Conservation (phyloP, 2,797 vertebrate genomes). For the Myotis pilosus region DNA sequence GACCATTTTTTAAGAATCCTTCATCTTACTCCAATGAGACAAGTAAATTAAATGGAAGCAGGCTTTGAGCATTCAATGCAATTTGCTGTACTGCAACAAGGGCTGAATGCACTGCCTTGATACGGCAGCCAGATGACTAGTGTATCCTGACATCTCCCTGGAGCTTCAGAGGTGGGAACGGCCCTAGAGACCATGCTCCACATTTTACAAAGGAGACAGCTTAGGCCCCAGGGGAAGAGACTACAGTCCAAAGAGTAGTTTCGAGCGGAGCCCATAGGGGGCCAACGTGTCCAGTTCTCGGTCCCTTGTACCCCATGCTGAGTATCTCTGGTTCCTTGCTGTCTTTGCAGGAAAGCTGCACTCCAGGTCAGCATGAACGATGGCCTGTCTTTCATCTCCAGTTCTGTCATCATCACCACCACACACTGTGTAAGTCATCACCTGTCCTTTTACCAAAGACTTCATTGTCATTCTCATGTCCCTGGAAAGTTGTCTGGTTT, state of each 20-base stretch:
- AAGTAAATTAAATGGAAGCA: neutral
- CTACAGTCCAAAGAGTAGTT: neutral
- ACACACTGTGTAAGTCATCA: constrained; percentile 94
- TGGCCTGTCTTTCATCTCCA: constrained; percentile 98
- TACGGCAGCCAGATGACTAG: no score
- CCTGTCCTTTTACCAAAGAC: neutral
- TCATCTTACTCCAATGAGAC: neutral
- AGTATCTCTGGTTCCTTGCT: neutral
- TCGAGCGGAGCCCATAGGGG: neutral
- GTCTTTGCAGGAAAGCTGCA: constrained; percentile 90
- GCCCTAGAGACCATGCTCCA: neutral
- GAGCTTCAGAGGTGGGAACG: neutral
- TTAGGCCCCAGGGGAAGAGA: neutral
- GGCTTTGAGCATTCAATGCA: neutral
- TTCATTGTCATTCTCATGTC: neutral
- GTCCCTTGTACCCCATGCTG: neutral
- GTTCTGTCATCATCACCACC: constrained; percentile 97
- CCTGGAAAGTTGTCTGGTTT: neutral
- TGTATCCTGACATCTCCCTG: neutral
- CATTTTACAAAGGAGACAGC: neutral
- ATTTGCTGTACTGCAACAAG: neutral
- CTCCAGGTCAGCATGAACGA: constrained; percentile 99
- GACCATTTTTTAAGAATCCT: neutral
- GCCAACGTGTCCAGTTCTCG: neutral
- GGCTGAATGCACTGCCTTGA: neutral